phyloP scores from a whole-genome alignment of 2,113 vertebrate species.

The Coturnix japonica region DNA sequence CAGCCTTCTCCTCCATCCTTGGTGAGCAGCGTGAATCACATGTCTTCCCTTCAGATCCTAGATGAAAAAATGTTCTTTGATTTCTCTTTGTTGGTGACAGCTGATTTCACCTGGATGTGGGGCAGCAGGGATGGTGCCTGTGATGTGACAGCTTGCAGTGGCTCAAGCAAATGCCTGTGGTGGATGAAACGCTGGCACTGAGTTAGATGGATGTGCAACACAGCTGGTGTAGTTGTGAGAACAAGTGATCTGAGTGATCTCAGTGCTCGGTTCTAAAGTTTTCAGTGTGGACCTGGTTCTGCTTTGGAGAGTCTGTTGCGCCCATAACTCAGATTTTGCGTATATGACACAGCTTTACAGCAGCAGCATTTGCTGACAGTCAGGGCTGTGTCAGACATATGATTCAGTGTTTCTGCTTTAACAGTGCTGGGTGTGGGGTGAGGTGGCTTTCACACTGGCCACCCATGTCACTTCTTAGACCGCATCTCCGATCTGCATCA shows the following conservation, averaged over 20 bases:
- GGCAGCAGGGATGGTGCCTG: neutral
- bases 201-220: neutral
- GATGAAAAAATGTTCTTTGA: neutral
- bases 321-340: neutral
- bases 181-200: neutral
- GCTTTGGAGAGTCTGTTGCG: neutral
- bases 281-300: neutral
- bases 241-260: neutral
- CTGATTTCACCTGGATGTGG: slow-evolving; percentile 8
- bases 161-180: neutral
- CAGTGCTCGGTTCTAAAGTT: neutral
- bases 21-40: neutral
- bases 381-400: neutral
- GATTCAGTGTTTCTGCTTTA: slow-evolving; percentile 9
- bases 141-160: neutral
- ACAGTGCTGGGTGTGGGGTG: neutral
- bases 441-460: neutral
- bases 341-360: neutral
- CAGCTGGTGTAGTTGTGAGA: neutral
- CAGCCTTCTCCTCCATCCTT: neutral
- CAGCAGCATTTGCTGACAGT: slow-evolving; percentile 3
- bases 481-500: neutral
- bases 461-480: neutral
- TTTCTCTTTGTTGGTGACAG: neutral
- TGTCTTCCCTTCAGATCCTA: slow-evolving; percentile 1